Evolutionary conservation across 1,140 invertebrate species (phyloP), one percentile per base, ranked within the genome.

Genomic region (Drosophila nigrodunni): DNA sequence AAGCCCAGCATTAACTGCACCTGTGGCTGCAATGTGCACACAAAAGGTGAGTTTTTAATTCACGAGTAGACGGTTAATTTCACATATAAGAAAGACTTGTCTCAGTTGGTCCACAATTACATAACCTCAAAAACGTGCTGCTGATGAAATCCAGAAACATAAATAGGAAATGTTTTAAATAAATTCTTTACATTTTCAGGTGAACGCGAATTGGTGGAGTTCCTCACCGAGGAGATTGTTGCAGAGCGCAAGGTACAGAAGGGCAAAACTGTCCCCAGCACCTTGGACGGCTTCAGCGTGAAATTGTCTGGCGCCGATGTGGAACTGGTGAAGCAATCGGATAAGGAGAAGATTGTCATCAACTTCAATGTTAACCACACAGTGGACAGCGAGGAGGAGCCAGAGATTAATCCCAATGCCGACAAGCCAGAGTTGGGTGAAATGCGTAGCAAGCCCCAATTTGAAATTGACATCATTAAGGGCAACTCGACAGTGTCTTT

Each of bases 311-410:
- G 96, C 11, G 95, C 97, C 49, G 96, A 98, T 86, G 95, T 98
- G 1, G 95, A 94, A 18, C 93, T 98, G 7, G 94, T 94, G 10
- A 97, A 97, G 86, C 94, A 96, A 82, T 91, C 94, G 46, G 94
- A 95, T 61, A 94, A 95, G 93, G 97, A 98, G 94, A 95, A 93
- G 78, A 95, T 98, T 73, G 94, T 93, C 54, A 94, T 98, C 52
- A 95, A 93, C 58, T 96, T 98, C 78, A 98, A 98, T 92, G 96
- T 98, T 1, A 98, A 98, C 90, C 97, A 98, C 91, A 97, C 97
- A 2, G 97, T 98, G 0, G 97, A 98, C 90, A 94, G 96, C 11
- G 96, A 96, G 37, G 91, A 94, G 7, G 95, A 96, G 74, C 93
- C 94, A 0, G 95, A 97, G 74, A 88, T 95, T 3, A 94, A 95